Evolutionary conservation across 2,113 vertebrate species (phyloP).

Genomic region (Corvus cornix): DNA sequence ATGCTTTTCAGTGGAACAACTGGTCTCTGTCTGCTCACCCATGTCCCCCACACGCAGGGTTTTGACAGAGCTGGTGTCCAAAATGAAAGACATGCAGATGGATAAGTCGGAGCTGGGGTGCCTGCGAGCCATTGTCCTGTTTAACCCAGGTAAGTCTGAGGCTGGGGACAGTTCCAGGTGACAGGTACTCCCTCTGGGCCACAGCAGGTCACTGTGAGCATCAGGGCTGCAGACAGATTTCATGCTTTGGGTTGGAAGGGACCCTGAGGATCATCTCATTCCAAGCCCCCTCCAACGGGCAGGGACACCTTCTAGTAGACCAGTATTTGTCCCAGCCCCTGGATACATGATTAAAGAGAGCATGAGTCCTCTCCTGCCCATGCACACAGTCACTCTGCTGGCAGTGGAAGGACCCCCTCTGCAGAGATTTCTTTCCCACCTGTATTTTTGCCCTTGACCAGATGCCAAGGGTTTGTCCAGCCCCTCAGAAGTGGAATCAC

Average conservation of each 20-base stretch:
- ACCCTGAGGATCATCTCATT: neutral
- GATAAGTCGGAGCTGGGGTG: slow-evolving; percentile 95
- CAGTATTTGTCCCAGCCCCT: neutral
- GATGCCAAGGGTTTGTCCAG: slow-evolving; percentile 96
- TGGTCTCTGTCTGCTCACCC: neutral
- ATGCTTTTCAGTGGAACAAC: neutral
- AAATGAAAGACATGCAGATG: slow-evolving; percentile 99
- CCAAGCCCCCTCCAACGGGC: neutral
- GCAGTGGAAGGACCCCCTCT: neutral
- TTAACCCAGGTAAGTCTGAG: slow-evolving; percentile 85
- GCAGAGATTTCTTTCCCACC: neutral
- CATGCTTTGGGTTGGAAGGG: neutral
- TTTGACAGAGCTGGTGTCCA: slow-evolving; percentile 93
- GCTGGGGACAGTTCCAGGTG: neutral
- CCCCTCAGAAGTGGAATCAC: slow-evolving; percentile 86
- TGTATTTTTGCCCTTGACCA: slow-evolving; percentile 42
- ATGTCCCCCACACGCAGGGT: slow-evolving; percentile 74
- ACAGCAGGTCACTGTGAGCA: neutral
- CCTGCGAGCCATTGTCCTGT: slow-evolving; percentile 92
- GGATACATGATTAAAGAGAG: neutral
- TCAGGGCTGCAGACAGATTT: neutral
- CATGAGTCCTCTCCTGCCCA: rapidly evolving
- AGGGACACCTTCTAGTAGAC: neutral
- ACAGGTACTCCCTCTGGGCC: neutral
- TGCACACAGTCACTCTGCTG: neutral